Evolutionary conservation across 2,797 vertebrate genomes (phyloP), one percentile per base, ranked within the genome.

Genomic region (Chelmon rostratus): DNA sequence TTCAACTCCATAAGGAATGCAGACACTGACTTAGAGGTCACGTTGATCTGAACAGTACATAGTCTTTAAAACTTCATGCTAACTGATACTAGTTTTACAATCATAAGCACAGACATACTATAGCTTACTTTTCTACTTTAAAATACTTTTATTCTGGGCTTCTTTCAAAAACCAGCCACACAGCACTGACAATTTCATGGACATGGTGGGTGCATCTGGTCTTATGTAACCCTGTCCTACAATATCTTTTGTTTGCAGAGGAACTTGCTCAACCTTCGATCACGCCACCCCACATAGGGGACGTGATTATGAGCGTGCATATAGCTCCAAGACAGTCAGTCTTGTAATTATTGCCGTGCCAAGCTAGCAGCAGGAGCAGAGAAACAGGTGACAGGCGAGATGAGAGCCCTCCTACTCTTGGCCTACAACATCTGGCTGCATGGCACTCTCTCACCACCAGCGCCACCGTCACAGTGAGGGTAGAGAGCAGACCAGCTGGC

Each of bases 201-300:
- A 53, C 57, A 67, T 19, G 5, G 23, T 54, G 46, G 15, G 19
- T 56, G 42, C 42, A 65, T 88, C 65, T 72, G 65, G 15, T 74
- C 46, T 91, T 89, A 76, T 31, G 64, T 33, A 92, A 91, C 63
- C 1, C 11, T 73, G 49, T 47, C 72, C 69, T 47, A 62, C 35
- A 65, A 72, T 68, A 50, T 71, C 68, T 81, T 66, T 37, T 83
- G 72, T 91, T 88, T 84, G 85, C 73, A 75, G 79, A 76, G 77
- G 69, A 86, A 86, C 90, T 89, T 87, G 85, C 50, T 78, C 83
- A 90, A 90, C 86, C 84, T 90, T 86, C 44, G 64, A 83, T 85
- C 79, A 79, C 62, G 57, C 59, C 19, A 50, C 70, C 35, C 40
- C 40, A 74, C 62, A 38, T 78, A 68, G 40, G 54, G 21, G 40